Evolutionary conservation across 2,888 invertebrate species (phyloP).

Genomic region (Osmoderma eremita): DNA sequence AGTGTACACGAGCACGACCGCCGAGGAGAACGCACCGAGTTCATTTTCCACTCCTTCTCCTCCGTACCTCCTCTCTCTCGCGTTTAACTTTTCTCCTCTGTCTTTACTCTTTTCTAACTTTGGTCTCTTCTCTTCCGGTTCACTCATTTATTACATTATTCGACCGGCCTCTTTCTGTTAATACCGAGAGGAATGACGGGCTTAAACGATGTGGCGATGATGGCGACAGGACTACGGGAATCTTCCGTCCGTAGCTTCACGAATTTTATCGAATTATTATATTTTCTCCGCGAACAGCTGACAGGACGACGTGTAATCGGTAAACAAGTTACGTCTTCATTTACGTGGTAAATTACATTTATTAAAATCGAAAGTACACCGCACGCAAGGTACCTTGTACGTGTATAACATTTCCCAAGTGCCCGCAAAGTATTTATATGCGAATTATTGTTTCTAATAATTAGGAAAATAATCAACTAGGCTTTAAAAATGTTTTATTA

Average conservation of each 20-base stretch:
- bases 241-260: not conserved
- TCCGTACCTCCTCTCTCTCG: constrained; percentile 36
- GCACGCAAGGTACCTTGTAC: no score
- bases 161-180: constrained; percentile 15
- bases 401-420: no score
- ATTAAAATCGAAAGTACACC: no score
- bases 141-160: constrained; percentile 49
- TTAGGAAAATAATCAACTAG: no score
- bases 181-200: not conserved
- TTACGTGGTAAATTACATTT: no score
- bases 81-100: constrained; percentile 46
- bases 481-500: no score
- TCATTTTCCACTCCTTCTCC: constrained; percentile 47
- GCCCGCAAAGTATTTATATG: no score
- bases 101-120: constrained; percentile 45
- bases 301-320: no score
- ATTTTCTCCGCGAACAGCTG: no score
- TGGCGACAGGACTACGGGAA: not conserved
- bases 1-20: constrained; percentile 41
- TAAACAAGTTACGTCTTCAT: no score
- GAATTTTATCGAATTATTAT: constrained; percentile 1
- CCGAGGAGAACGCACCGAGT: constrained; percentile 34
- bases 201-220: not conserved
- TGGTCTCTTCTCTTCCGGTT: constrained; percentile 51
- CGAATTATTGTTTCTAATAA: no score